Evolutionary conservation across 35 echinoderm and acorn worm species (phyloP), one percentile per base, ranked within the genome.

Genomic region (Anneissia japonica): DNA sequence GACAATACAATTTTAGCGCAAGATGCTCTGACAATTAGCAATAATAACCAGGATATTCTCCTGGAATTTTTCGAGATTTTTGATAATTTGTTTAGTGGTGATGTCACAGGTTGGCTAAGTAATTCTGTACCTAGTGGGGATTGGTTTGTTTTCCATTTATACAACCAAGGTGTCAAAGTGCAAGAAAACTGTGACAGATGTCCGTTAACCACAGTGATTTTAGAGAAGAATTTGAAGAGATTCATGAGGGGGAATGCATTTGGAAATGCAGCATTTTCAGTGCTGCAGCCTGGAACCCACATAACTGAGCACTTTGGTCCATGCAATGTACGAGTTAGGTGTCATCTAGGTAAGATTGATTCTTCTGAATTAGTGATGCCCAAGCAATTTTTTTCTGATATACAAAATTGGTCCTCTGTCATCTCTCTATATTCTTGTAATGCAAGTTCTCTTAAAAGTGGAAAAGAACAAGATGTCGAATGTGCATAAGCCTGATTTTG

Each of bases 251-350:
- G 32, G 19, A 82, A 83, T 72, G 79, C 76, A 1, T 93, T 93
- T 86, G 91, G 91, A 0, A 89, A 93, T 38, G 91, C 91, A 32
- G 84, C 81, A 28, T 93, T 93, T 80, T 89, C 91, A 38, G 87
- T 93, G 0, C 77, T 93, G 32, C 74, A 89, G 75, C 84, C 91
- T 32, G 91, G 91, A 12, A 87, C 91, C 3, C 86, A 93, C 38
- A 93, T 93, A 26, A 85, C 86, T 29, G 86, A 83, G 40, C 91
- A 93, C 76, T 93, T 76, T 26, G 91, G 91, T 28, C 91, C 91
- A 0, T 85, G 86, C 32, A 93, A 93, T 46, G 38, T 89, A 26
- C 75, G 91, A 34, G 64, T 93, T 30, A 39, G 91, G 38, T 88
- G 86, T 82, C 91, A 93, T 85, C 39, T 93, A 80, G 91, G 91